Evolutionary conservation across 2,113 vertebrate genomes (phyloP), one percentile per base, ranked within the genome.

Genomic region (Elephas maximus): DNA sequence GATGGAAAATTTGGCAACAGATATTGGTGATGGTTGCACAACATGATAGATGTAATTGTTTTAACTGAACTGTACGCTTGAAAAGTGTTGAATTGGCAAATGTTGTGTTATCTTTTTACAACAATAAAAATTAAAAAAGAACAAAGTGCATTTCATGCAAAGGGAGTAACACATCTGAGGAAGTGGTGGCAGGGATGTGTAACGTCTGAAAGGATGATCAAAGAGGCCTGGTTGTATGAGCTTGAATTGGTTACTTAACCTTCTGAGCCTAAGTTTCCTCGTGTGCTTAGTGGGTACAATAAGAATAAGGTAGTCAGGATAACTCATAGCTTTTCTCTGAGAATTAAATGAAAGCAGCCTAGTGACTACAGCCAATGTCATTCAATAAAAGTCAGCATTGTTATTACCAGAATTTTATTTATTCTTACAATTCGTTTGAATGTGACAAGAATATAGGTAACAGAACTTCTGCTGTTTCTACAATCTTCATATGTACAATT

Each of bases 241-340:
- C 24, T 37, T 17, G 20, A 62, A 26, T 71, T 1, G 0, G 0
- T 30, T 17, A 17, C n/a, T 30, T 18, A 62, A 5, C 7, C n/a
- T 37, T 15, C 48, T 9, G 20, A 71, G 30, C 33, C 53, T 53
- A 21, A 48, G 18, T 63, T 67, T 79, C 71, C 21, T 60, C 17
- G 0, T 8, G 9, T 51, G 82, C 33, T 88, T 51, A 37, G 0
- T 63, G 71, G 12, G 51, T 23, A 79, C 6, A 57, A 57, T 57
- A 41, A 84, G 18, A 48, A 48, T 48, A 48, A 48, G 10, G 7
- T 48, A 48, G 10, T 48, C 48, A 48, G 48, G 33, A 33, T 69
- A 69, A 33, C 11, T 33, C 67, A 69, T 26, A 51, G 51, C 6
- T 6, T 20, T 17, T 18, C 45, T 71, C n/a, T 21, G 57, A 74